Conservation (phyloP, 2,113 vertebrate species). For the Crotalus viridis region DNA sequence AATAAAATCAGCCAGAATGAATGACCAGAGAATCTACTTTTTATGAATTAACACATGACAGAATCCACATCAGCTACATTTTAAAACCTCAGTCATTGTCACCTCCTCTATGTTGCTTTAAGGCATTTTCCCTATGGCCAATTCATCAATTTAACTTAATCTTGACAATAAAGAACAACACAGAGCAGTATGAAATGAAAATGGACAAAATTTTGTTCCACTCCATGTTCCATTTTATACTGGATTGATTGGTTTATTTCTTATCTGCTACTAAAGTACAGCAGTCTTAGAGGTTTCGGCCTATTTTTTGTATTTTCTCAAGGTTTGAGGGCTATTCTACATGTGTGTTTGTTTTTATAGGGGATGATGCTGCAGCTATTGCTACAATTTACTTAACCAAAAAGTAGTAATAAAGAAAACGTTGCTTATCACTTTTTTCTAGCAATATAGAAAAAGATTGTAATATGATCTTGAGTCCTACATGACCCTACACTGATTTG, state of each 20-base stretch:
- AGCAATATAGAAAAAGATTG: constrained; percentile 1
- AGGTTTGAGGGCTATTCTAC: not conserved
- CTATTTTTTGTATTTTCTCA: not conserved
- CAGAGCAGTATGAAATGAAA: not conserved
- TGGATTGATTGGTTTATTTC: not conserved
- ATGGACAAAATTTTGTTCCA: not conserved
- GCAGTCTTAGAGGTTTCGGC: not conserved
- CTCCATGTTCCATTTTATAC: rapidly evolving
- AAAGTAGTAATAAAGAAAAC: constrained; percentile 5
- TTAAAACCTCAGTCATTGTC: not conserved
- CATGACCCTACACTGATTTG: constrained; percentile 7
- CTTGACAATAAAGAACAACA: constrained; percentile 28
- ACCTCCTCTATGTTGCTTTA: not conserved
- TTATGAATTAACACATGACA: not conserved
- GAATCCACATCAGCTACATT: not conserved
- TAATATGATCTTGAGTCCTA: not conserved
- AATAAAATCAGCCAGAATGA: not conserved
- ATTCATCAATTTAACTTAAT: constrained; percentile 22
- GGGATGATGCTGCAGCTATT: not conserved
- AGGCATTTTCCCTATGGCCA: constrained; percentile 23
- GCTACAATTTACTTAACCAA: not conserved
- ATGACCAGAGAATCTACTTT: not conserved
- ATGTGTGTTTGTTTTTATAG: not conserved
- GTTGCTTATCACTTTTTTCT: not conserved
- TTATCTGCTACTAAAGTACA: rapidly evolving